Conservation (phyloP, 2,113 vertebrate species). For the Lasiurus cinereus region DNA sequence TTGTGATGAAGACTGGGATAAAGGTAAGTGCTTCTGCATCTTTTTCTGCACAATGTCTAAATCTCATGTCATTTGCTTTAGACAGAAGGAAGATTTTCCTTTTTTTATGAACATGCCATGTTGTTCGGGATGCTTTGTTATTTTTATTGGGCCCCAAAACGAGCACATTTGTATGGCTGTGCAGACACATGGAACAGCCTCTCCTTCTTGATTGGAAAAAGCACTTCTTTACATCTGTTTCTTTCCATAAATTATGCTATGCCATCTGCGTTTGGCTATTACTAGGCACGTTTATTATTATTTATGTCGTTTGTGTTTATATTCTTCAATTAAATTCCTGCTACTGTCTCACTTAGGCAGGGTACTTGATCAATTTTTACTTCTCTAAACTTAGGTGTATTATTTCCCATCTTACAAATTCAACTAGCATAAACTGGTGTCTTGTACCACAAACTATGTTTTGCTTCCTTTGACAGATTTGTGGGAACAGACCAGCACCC, state of each 20-base stretch:
- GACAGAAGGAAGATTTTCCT: conserved; percentile 65
- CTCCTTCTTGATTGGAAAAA: conserved; percentile 73
- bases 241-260: conserved; percentile 73
- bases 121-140: conserved; percentile 57
- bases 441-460: conserved; percentile 59
- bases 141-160: conserved; percentile 69
- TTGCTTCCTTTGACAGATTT: conserved; percentile 81
- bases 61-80: conserved; percentile 63
- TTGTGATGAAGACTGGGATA: conserved; percentile 87
- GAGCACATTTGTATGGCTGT: conserved; percentile 68
- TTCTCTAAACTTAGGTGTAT: conserved; percentile 63
- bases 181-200: conserved; percentile 64
- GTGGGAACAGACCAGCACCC: conserved; percentile 77
- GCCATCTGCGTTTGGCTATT: conserved; percentile 77
- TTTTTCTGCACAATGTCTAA: conserved; percentile 32
- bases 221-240: conserved; percentile 74
- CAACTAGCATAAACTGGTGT: conserved; percentile 30
- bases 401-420: conserved; percentile 66
- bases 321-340: conserved; percentile 76
- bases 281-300: conserved; percentile 76
- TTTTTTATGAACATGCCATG: conserved; percentile 59
- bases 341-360: conserved; percentile 67
- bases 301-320: conserved; percentile 73
- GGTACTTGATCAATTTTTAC: conserved; percentile 74
- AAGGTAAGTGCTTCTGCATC: conserved; percentile 74